Base-by-base conservation (phyloP, 1,140 invertebrate genomes). In the Aphaenogaster floridana region DNA sequence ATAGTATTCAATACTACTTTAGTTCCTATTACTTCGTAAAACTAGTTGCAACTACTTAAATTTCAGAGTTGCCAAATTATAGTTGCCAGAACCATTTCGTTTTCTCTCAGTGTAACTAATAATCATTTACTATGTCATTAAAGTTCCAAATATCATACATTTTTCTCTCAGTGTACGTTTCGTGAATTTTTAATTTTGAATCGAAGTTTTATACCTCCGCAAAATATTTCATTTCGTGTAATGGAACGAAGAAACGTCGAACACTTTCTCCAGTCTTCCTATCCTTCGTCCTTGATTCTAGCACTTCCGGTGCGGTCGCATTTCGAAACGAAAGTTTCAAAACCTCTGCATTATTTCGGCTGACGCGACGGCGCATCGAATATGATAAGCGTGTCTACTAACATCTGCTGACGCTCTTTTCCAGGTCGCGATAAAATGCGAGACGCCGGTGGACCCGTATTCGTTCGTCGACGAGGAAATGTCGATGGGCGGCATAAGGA, bases 401-500 rank as follows among this genome's bases (percentile, higher is more conserved):
- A 79, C 28, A 36, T 81, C 9, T 36, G 48, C 50, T 64, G 11
- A 88, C 89, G 86, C 89, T 89, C 36, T 86, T 90, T 94, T 86
- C 9, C 91, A 93, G 94, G 94, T 94, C 94, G 95, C 91, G 93
- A 96, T 97, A 85, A 97, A 97, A 93, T 96, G 96, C 90, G 97
- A 97, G 91, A 96, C 96, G 84, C 93, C 96, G 79, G 97, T 97
- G 88, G 97, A 98, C 94, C 97, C 97, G 2, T 98, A 98, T 94
- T 97, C 97, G 93, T 98, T 98, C 95, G 97, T 98, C 36, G 97
- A 98, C 92, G 97, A 98, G 93, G 97, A 96, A 15, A 95, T 95
- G 94, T 95, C 95, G 78, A 95, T 95, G 93, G 89, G 94, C 42
- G 94, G 95, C 5, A 93, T 95, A 77, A 93, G 94, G 89, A 91